Conservation (phyloP, 2,113 vertebrate genomes). For the Xerus inauris region DNA sequence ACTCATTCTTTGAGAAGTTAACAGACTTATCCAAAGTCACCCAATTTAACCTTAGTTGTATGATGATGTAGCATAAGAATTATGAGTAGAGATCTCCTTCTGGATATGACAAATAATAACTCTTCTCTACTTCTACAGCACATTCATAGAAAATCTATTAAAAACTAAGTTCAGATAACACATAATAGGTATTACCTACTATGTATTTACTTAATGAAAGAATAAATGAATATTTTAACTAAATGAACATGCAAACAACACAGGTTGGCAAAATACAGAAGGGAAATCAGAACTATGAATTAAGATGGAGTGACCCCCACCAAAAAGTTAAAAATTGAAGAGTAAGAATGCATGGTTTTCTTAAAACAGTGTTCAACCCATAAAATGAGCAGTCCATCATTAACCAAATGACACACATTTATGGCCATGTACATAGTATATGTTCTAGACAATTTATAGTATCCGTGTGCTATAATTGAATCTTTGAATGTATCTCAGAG, state of each 20-base stretch:
- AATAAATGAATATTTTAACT: background rate
- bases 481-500: background rate
- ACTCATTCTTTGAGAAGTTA: background rate
- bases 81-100: background rate
- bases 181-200: background rate
- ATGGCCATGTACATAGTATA: background rate
- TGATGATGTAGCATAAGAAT: conserved; percentile 8
- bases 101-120: background rate
- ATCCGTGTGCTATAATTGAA: background rate
- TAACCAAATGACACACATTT: background rate
- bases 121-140: background rate
- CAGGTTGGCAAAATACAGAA: background rate
- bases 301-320: background rate
- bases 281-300: background rate
- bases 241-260: background rate
- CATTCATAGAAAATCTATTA: background rate
- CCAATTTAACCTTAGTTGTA: background rate
- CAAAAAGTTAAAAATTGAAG: background rate
- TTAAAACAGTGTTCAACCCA: background rate
- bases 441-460: background rate
- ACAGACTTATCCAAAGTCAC: background rate
- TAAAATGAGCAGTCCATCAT: background rate
- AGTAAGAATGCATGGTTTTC: background rate
- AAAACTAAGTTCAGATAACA: background rate
- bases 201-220: background rate